Evolutionary conservation across 2,797 vertebrate species (phyloP).

Genomic region (Todus mexicanus): DNA sequence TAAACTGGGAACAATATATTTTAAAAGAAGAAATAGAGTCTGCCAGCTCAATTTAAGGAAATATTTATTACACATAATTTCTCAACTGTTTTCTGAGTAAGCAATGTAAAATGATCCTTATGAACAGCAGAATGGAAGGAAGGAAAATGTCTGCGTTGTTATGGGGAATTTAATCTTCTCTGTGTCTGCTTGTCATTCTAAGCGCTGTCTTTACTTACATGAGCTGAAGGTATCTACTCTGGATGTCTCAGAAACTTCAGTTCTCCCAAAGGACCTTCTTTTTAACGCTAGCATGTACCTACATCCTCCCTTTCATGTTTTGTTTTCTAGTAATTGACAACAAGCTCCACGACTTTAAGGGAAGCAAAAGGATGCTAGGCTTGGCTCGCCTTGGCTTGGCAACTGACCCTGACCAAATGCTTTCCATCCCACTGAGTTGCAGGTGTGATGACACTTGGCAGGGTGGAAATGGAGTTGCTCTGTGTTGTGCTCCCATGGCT

Average conservation of each 20-base stretch:
- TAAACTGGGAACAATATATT: constrained; percentile 66
- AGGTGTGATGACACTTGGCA: neutral
- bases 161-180: constrained; percentile 16
- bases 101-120: constrained; percentile 45
- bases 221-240: neutral
- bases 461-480: constrained; percentile 8
- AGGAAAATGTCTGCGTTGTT: constrained; percentile 7
- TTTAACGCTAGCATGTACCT: neutral
- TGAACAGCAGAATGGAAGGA: neutral
- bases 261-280: neutral
- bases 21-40: constrained; percentile 57
- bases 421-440: neutral
- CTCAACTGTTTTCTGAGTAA: constrained; percentile 63
- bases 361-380: neutral
- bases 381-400: neutral
- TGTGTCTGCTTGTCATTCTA: neutral
- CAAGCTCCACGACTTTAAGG: neutral
- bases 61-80: constrained; percentile 67
- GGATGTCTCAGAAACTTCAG: neutral
- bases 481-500: neutral
- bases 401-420: neutral
- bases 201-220: constrained; percentile 26
- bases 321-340: neutral
- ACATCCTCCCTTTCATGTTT: neutral
- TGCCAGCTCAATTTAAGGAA: constrained; percentile 64